Evolutionary conservation across 2,113 vertebrate species (phyloP), one percentile per base, ranked within the genome.

Genomic region (Peromyscus leucopus): DNA sequence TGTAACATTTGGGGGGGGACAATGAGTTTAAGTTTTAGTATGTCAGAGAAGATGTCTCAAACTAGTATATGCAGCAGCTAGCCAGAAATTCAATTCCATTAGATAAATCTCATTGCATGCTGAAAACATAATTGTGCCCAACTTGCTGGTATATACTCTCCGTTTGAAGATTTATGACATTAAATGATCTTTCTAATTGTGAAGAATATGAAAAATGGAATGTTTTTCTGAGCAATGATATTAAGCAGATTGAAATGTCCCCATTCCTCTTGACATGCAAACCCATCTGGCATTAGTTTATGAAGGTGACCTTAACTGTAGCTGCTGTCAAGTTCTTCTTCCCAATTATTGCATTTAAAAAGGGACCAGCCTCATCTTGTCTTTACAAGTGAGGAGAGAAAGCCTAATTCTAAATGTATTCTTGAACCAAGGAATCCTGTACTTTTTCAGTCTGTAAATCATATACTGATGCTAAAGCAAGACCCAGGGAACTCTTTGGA

Each of bases 161-260:
- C 87, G 87, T 59, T 9, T 65, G 89, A 97, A 97, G 91, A 98
- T 97, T 98, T 97, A 98, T 97, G 95, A 91, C 86, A 95, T 80
- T 72, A 95, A 42, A 76, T 92, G 90, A 80, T 91, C 80, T 78
- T 90, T 92, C 94, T 82, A 89, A 92, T 91, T 89, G 76, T 84
- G 91, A 97, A 83, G 74, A 93, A 79, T 97, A 89, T 86, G n/a
- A 74, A 90, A 76, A 87, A 86, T 79, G 79, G 95, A 92, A 65
- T 80, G 83, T 94, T 97, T 93, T 79, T 93, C 92, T 46, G 57
- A 75, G 65, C 95, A 89, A 57, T 92, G 63, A 94, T 96, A 79
- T 92, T 13, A 94, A 72, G 69, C 92, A 96, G 83, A 96, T 91
- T 91, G 95, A 97, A 98, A 95, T 79, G 78, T 94, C 95, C 94